phyloP scores from a whole-genome alignment of 1,140 invertebrate genomes.

The Onthophagus taurus region DNA sequence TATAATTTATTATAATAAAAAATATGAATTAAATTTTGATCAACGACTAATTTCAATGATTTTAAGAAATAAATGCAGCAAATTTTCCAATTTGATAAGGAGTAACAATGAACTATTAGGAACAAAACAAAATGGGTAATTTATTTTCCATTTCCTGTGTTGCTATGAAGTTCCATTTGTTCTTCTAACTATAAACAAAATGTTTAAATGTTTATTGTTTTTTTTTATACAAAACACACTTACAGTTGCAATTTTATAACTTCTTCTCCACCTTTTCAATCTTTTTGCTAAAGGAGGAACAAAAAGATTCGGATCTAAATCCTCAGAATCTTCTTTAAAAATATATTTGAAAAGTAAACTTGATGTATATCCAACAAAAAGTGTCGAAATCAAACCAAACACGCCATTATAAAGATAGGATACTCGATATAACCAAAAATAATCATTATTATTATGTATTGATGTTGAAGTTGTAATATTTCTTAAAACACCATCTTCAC shows the following conservation, averaged over 20 bases:
- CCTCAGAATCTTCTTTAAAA: slow-evolving; percentile 23
- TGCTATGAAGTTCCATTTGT: too few species aligned
- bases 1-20: too few species aligned
- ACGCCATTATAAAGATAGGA: slow-evolving; percentile 84
- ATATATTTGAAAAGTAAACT: slow-evolving; percentile 38
- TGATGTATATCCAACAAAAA: slow-evolving; percentile 55
- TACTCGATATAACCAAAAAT: slow-evolving; percentile 62
- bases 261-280: slow-evolving; percentile 25
- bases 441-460: slow-evolving; percentile 33
- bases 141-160: too few species aligned
- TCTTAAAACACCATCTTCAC: slow-evolving; percentile 23
- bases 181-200: too few species aligned
- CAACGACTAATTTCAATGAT: too few species aligned
- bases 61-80: too few species aligned
- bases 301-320: slow-evolving; percentile 52
- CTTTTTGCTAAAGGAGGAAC: slow-evolving; percentile 49
- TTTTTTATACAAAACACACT: too few species aligned
- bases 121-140: too few species aligned
- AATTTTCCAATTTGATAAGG: too few species aligned
- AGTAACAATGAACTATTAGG: too few species aligned
- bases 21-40: too few species aligned
- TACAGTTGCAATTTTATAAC: not conserved
- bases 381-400: slow-evolving; percentile 55
- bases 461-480: not conserved
- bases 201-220: too few species aligned